Evolutionary conservation across 2,113 vertebrate genomes (phyloP).

Genomic region (Notarius lentiginosus): DNA sequence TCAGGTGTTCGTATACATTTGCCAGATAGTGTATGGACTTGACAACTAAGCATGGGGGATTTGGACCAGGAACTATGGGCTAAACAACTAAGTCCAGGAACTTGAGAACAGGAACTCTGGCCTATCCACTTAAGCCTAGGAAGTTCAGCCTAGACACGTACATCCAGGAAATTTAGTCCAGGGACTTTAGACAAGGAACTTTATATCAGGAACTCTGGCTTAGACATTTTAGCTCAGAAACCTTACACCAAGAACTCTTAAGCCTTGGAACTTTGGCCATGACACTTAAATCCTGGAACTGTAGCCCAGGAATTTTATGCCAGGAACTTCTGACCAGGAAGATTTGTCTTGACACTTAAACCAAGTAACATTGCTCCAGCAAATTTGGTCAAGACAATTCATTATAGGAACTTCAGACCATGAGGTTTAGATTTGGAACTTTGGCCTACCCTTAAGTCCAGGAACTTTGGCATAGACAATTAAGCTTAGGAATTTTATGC

Average conservation of each 20-base stretch:
- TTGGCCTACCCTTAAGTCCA: not conserved
- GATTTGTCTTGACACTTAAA: no score
- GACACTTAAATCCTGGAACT: not conserved
- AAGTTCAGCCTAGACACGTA: not conserved
- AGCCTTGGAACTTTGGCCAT: not conserved
- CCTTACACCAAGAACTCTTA: not conserved
- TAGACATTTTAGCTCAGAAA: not conserved
- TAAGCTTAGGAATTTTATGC: not conserved
- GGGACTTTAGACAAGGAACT: not conserved
- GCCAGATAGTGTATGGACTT: no score
- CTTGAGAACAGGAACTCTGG: not conserved
- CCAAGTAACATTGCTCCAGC: no score
- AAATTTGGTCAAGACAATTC: no score
- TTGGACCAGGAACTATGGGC: no score
- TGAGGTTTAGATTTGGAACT: not conserved
- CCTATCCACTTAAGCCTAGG: not conserved
- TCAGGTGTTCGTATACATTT: no score
- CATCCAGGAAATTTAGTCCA: not conserved
- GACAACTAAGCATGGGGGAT: no score
- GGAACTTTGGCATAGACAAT: not conserved
- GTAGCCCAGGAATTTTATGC: not conserved
- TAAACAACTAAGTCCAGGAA: not conserved
- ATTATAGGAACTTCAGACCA: not conserved
- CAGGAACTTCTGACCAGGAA: no score
- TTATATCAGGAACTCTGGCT: not conserved